Evolutionary conservation across 2,113 vertebrate species (phyloP).

Genomic region (Carassius carassius): DNA sequence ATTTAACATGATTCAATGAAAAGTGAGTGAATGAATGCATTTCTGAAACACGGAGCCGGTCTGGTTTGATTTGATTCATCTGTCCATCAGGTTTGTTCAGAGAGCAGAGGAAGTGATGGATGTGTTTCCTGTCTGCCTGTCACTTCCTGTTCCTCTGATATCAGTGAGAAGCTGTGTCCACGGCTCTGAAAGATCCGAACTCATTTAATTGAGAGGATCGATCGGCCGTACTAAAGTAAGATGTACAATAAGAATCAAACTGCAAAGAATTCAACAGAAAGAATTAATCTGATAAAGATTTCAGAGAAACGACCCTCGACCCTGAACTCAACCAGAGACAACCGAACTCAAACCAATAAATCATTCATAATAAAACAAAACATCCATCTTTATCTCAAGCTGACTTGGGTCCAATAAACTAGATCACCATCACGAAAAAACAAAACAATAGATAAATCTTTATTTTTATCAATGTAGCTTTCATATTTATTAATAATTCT

Average conservation of each 20-base stretch:
- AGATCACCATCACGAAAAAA: neutral
- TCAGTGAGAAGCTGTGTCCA: neutral
- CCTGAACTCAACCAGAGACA: neutral
- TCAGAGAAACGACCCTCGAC: neutral
- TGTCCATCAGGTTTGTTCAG: neutral
- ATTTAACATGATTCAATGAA: neutral
- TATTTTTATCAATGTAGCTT: too few relatives aligned
- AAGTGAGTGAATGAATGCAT: neutral
- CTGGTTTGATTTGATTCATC: constrained; percentile 30
- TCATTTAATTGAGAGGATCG: constrained; percentile 13
- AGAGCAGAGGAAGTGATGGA: neutral
- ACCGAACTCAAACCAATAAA: neutral
- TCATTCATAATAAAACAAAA: neutral
- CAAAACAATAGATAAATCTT: too few relatives aligned
- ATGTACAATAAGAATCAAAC: neutral
- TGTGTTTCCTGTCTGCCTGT: constrained; percentile 1
- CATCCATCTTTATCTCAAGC: neutral
- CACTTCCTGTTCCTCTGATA: constrained; percentile 21
- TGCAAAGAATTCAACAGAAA: neutral
- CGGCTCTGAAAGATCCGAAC: neutral
- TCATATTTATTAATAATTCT: neutral
- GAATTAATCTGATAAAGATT: neutral
- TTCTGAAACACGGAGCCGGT: neutral
- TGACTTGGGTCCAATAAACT: neutral
- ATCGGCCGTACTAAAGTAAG: neutral